These are phyloP conservation scores for Chymomyza amoena DNA, from an alignment of 2,888 invertebrate species.

Conservation along the genomic window DNA sequence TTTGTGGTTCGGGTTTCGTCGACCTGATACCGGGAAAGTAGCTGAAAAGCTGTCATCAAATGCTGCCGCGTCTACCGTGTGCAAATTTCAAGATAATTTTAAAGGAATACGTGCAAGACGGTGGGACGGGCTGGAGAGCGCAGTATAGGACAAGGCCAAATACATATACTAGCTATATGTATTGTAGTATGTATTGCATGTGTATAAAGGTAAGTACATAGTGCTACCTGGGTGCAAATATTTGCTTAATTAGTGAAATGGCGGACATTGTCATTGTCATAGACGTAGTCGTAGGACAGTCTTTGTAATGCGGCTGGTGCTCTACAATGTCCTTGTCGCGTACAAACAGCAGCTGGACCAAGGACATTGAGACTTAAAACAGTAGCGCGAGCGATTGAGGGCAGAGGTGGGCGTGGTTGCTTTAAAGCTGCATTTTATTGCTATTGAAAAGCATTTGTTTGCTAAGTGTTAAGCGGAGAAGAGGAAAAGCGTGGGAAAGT, in stretches of 20 bases:
- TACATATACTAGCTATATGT: no score
- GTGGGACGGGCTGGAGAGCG: no score
- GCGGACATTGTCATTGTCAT: slow-evolving; percentile 31
- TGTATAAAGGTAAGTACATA: neutral
- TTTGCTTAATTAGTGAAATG: slow-evolving; percentile 73
- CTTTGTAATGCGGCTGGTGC: neutral
- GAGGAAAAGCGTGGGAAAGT: slow-evolving; percentile 1
- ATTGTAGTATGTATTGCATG: no score
- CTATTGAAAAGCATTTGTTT: slow-evolving; percentile 19
- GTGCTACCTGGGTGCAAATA: slow-evolving; percentile 44
- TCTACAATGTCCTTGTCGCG: slow-evolving; percentile 31
- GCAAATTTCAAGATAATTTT: slow-evolving; percentile 65
- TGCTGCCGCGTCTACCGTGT: slow-evolving; percentile 36
- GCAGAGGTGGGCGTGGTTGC: neutral
- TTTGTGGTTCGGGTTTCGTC: neutral
- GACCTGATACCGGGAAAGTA: neutral
- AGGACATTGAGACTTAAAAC: slow-evolving; percentile 38
- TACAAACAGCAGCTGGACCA: slow-evolving; percentile 47
- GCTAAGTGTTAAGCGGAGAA: neutral
- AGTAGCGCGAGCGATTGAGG: neutral
- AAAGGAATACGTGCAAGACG: slow-evolving; percentile 2
- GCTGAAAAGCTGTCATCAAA: neutral
- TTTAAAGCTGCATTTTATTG: slow-evolving; percentile 49
- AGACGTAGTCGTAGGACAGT: neutral
- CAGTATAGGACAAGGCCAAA: no score